Percentiles rank a stretch among this genome's conserved stretches.
Conservation (phyloP, 2,888 invertebrate genomes). For the Nomada ferruginata region DNA sequence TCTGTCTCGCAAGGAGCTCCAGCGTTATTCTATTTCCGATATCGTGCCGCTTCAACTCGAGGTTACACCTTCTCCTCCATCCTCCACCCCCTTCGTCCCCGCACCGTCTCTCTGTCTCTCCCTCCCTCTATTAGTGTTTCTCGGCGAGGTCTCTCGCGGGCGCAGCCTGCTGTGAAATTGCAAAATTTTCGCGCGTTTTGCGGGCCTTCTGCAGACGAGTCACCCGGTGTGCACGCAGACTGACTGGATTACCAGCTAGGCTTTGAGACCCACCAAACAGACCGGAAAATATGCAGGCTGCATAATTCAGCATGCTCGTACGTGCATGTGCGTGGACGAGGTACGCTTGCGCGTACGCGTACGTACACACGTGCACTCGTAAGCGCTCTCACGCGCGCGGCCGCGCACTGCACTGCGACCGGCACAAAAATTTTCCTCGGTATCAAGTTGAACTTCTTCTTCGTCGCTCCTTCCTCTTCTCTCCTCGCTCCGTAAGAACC, state of each 20-base stretch:
- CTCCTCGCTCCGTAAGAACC: conserved; percentile 2
- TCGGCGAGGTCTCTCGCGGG: conserved; percentile 61
- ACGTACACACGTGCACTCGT: background rate
- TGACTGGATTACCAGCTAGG: conserved; percentile 80
- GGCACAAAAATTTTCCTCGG: conserved; percentile 35
- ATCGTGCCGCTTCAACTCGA: conserved; percentile 51
- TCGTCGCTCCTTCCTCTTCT: conserved; percentile 40
- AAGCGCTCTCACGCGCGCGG: background rate
- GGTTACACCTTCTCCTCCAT: conserved; percentile 33
- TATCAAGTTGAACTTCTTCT: conserved; percentile 44
- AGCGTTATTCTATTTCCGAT: conserved; percentile 65
- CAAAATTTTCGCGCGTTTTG: conserved; percentile 73
- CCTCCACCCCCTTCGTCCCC: background rate
- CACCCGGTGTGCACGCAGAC: conserved; percentile 74
- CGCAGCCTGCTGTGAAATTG: conserved; percentile 73
- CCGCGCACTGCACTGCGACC: background rate
- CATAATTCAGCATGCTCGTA: conserved; percentile 78
- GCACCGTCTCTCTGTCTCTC: background rate
- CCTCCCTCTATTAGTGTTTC: conserved; percentile 29
- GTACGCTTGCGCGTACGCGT: conserved; percentile 13
- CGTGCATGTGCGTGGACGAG: conserved; percentile 50
- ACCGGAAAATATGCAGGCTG: conserved; percentile 83
- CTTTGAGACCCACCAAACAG: conserved; percentile 83
- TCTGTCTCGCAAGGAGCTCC: conserved; percentile 44
- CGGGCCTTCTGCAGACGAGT: conserved; percentile 70